Evolutionary conservation across 2,888 invertebrate species (phyloP).

Genomic region (Alentia gelatinosa): DNA sequence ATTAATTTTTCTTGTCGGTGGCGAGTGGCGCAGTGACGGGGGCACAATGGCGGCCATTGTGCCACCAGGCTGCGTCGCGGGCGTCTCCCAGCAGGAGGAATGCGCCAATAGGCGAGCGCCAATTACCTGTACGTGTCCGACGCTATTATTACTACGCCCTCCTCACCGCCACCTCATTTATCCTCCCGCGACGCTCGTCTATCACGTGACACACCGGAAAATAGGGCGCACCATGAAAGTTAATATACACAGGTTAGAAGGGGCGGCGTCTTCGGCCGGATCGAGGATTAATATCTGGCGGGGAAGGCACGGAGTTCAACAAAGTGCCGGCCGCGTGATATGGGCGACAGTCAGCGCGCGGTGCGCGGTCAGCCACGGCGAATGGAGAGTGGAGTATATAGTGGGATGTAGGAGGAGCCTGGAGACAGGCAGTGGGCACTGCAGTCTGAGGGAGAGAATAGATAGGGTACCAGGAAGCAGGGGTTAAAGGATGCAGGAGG

Average conservation of each 20-base stretch:
- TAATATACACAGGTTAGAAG: constrained; percentile 35
- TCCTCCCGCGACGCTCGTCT: constrained; percentile 29
- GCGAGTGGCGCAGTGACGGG: constrained; percentile 30
- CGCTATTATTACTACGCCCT: constrained; percentile 40
- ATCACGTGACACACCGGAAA: constrained; percentile 15
- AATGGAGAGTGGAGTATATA: not conserved
- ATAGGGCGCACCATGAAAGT: constrained; percentile 23
- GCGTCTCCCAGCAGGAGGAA: constrained; percentile 18
- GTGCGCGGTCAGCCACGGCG: too few relatives aligned
- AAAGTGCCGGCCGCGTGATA: too few relatives aligned
- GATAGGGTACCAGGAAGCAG: too few relatives aligned
- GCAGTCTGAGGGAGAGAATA: too few relatives aligned
- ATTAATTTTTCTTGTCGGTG: constrained; percentile 45
- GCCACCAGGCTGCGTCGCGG: not conserved
- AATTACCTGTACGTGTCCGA: not conserved
- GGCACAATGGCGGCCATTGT: constrained; percentile 32
- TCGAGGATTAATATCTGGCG: not conserved
- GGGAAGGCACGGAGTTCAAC: too few relatives aligned
- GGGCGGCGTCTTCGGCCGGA: not conserved
- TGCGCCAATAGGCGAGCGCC: not conserved
- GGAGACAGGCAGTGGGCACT: not conserved
- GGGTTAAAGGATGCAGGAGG: too few relatives aligned
- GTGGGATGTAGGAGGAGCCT: not conserved
- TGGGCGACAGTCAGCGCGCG: too few relatives aligned
- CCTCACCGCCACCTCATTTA: constrained; percentile 45